Conservation (phyloP, 1,140 invertebrate species). For the Aphidius gifuensis region DNA sequence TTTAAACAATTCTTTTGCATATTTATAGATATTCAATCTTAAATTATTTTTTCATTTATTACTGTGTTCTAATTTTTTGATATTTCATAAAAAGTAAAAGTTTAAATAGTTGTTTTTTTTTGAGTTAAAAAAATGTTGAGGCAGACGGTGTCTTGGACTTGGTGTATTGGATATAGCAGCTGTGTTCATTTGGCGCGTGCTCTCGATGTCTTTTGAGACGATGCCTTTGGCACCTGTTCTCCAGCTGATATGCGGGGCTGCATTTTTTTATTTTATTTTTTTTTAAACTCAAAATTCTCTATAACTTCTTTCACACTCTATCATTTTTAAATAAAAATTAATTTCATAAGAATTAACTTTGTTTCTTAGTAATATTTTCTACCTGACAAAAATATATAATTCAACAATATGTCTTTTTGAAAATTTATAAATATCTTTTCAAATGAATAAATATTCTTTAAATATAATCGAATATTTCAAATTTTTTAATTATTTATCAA, state of each 20-base stretch:
- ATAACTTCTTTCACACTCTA: not conserved
- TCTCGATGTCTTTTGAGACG: constrained; percentile 20
- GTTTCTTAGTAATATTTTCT: no score
- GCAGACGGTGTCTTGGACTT: constrained; percentile 7
- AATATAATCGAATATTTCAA: no score
- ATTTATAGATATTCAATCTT: not conserved
- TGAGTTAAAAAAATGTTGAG: constrained; percentile 31
- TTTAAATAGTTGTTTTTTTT: constrained; percentile 9
- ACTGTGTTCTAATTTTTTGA: not conserved
- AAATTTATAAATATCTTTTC: no score
- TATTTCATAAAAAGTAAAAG: not conserved
- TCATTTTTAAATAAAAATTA: no score
- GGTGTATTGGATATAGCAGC: constrained; percentile 23
- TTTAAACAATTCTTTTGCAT: not conserved
- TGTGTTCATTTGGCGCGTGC: constrained; percentile 50
- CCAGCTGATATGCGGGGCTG: constrained; percentile 48
- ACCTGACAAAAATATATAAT: no score
- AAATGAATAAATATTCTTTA: no score
- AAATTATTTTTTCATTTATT: not conserved
- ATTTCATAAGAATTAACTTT: no score
- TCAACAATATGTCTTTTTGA: no score
- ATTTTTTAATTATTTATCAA: not conserved
- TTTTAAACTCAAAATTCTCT: not conserved
- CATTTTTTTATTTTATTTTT: constrained; percentile 15
- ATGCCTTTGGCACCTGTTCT: constrained; percentile 48